Evolutionary conservation across 2,113 vertebrate genomes (phyloP), one percentile per base, ranked within the genome.

Genomic region (Limnothrissa miodon): DNA sequence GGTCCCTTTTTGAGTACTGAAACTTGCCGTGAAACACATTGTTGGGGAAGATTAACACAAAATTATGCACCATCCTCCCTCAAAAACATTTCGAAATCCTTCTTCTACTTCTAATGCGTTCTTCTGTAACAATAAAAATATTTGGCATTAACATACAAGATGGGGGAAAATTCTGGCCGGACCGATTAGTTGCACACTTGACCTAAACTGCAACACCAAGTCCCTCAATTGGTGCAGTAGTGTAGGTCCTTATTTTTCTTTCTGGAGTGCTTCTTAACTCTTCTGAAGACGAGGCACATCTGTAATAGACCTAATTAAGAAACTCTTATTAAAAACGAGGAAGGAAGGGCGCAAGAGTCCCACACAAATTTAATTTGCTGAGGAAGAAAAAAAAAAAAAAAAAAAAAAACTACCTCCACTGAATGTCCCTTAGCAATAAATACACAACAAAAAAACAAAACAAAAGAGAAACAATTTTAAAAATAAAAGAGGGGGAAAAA

Each of bases 311-410:
- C 29, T 74, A 74, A 74, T 74, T 74, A 74, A 74, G 66, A 33
- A 74, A 74, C 62, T 74, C 66, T 33, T 74, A 74, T 74, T 74
- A 74, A 74, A 74, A 74, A 74, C 29, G 33, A 74, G 66, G 5
- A 33, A 17, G 66, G 66, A 36, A 11, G 66, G 66, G 29, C 66
- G 11, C 15, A 15, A 74, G 33, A 74, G 11, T 29, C 29, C 17
- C 66, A 5, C 66, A 74, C 29, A 74, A 74, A 74, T 74, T 74
- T 39, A 74, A 74, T 74, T 74, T 74, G 66, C 29, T 74, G 29
- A 74, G 62, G 62, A 70, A 13, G 36, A 33, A 33, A 36, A 11
- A 33, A 39, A 29, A 33, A 36, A 17, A 74, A 33, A 15, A 4
- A 33, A 33, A 33, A 33, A 36, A 33, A 13, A 19, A 17, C 1